These are phyloP conservation scores for Falco berigora DNA, from an alignment of 2,797 vertebrate genomes.

Conservation along the genomic window DNA sequence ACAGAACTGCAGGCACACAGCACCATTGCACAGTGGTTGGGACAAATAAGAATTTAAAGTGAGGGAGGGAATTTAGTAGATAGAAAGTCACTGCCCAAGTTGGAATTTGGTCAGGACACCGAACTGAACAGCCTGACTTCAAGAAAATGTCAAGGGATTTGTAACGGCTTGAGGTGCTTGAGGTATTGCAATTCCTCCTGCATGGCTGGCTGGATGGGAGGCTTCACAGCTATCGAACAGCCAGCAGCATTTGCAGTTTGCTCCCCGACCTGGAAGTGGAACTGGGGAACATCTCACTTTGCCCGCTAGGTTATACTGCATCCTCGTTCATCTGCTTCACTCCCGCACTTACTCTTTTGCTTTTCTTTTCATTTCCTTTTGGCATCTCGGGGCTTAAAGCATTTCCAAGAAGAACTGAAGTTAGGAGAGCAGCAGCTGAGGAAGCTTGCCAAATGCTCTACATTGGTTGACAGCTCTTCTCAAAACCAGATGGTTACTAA, in stretches of 20 bases:
- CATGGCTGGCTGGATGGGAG: background rate
- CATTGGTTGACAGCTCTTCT: slow-evolving; percentile 16
- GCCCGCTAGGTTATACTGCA: background rate
- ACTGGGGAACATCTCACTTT: background rate
- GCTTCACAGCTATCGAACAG: accelerated
- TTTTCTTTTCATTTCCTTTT: background rate
- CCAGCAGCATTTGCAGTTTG: background rate
- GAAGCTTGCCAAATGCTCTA: slow-evolving; percentile 23
- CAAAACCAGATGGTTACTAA: slow-evolving; percentile 50
- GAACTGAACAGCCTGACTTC: background rate
- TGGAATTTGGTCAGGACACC: background rate
- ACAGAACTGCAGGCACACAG: background rate
- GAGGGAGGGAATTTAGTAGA: background rate
- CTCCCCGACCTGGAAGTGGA: background rate
- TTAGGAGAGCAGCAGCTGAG: slow-evolving; percentile 23
- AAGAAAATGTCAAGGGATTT: background rate
- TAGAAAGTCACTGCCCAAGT: background rate
- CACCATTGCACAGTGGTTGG: accelerated
- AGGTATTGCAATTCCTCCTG: background rate
- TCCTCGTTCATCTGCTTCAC: background rate
- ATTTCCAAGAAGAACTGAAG: background rate
- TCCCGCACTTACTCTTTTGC: background rate
- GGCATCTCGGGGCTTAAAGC: background rate
- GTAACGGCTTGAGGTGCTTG: background rate
- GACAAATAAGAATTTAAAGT: background rate